Percentiles rank a stretch among this genome's conserved stretches.
These are phyloP conservation scores for Ondatra zibethicus DNA, from an alignment of 2,113 vertebrate species.

Conservation along the genomic window DNA sequence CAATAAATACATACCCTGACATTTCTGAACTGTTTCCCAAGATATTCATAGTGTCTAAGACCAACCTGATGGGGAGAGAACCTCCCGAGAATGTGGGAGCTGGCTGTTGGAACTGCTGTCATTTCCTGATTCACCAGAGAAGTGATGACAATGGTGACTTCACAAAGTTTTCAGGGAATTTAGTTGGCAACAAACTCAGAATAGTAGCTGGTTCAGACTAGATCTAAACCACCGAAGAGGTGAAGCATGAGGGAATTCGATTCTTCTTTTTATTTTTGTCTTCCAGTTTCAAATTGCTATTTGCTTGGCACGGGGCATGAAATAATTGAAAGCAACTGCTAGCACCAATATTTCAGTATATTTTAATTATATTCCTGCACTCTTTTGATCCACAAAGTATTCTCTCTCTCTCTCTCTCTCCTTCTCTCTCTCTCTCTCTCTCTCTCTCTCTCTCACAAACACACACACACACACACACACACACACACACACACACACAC, in stretches of 20 bases:
- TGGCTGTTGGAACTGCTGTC: conserved; percentile 41
- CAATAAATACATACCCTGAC: not conserved
- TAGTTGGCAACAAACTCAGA: not conserved
- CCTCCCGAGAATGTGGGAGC: not conserved
- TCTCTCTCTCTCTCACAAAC: not conserved
- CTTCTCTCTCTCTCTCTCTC: not conserved
- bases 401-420: too few species aligned
- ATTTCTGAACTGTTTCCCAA: not conserved
- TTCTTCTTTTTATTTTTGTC: not conserved
- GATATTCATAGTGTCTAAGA: conserved; percentile 53
- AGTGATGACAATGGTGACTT: not conserved
- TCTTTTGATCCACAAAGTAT: not conserved
- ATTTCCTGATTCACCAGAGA: conserved; percentile 41
- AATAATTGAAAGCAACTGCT: not conserved
- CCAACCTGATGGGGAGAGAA: not conserved
- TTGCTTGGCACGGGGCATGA: not conserved
- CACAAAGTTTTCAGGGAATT: conserved; percentile 27
- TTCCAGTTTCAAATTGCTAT: not conserved
- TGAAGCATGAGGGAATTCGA: not conserved
- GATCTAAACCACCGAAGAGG: not conserved
- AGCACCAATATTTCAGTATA: not conserved
- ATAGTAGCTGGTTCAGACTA: not conserved
- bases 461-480: too few species aligned
- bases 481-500: too few species aligned
- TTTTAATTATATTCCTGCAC: not conserved